phyloP scores from a whole-genome alignment of 2,113 vertebrate genomes.

The Cololabis saira region DNA sequence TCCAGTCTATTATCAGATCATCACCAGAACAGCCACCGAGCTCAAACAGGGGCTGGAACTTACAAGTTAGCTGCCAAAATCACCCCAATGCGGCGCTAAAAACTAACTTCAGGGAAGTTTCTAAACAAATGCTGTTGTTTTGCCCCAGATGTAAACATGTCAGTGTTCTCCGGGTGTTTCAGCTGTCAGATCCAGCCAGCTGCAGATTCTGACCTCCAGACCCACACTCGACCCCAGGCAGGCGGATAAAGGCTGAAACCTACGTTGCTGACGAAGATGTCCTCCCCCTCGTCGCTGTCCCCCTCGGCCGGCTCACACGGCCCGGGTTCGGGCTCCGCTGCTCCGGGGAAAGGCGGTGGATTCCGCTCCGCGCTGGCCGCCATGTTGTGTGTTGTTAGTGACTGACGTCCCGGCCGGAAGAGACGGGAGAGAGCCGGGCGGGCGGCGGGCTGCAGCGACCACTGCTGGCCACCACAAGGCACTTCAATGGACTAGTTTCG shows the following conservation, averaged over 20 bases:
- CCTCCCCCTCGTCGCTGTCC: constrained; percentile 91
- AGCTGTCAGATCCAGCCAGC: constrained; percentile 26
- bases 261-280: constrained; percentile 88
- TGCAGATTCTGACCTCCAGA: constrained; percentile 25
- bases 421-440: not conserved
- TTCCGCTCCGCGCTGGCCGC: constrained; percentile 83
- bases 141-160: not conserved
- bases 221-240: not conserved
- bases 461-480: not conserved
- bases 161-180: not conserved
- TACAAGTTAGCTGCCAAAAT: not conserved
- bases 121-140: not conserved
- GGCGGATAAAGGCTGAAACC: not conserved
- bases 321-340: constrained; percentile 74
- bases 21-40: not conserved
- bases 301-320: constrained; percentile 68
- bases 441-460: constrained; percentile 24
- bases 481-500: too few species aligned
- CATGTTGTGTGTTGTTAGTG: constrained; percentile 79
- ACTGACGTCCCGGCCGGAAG: constrained; percentile 55
- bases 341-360: constrained; percentile 85
- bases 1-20: too few species aligned
- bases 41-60: not conserved
- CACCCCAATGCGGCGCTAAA: too few species aligned
- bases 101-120: too few species aligned